Conservation (phyloP, 2,888 invertebrate genomes). For the Nephrotoma appendiculata region DNA sequence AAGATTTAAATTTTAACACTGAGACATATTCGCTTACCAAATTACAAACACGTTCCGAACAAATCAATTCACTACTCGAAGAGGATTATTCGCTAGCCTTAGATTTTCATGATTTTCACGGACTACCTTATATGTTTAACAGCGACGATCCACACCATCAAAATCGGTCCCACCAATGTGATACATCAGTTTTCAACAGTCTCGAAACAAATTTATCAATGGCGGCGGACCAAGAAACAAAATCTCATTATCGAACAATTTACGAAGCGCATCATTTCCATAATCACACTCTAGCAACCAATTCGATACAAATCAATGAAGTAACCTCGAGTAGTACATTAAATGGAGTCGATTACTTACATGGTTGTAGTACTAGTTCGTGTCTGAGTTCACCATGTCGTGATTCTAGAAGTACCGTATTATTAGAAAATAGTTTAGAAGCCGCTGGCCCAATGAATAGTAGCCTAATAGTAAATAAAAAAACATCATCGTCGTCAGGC, state of each 20-base stretch:
- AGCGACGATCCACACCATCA: background rate
- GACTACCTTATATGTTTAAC: background rate
- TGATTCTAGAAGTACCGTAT: background rate
- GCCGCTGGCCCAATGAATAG: background rate
- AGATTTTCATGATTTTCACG: background rate
- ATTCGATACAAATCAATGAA: conserved; percentile 48
- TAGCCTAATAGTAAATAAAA: background rate
- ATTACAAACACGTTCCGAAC: conserved; percentile 26
- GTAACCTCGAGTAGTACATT: conserved; percentile 21
- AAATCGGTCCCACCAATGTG: background rate
- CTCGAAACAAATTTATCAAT: background rate
- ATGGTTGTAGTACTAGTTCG: background rate
- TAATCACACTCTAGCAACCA: conserved; percentile 18
- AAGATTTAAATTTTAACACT: background rate
- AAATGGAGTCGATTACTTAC: background rate
- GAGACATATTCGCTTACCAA: conserved; percentile 23
- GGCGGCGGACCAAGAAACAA: background rate
- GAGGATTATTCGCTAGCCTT: background rate
- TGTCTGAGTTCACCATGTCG: background rate
- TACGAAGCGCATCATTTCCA: background rate
- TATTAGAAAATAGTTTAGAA: background rate
- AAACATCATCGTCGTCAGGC: background rate
- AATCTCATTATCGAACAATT: background rate
- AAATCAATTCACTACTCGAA: conserved; percentile 12
- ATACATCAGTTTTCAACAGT: background rate